Evolutionary conservation across 1,140 invertebrate species (phyloP).

Genomic region (Hydropsyche tenuis): DNA sequence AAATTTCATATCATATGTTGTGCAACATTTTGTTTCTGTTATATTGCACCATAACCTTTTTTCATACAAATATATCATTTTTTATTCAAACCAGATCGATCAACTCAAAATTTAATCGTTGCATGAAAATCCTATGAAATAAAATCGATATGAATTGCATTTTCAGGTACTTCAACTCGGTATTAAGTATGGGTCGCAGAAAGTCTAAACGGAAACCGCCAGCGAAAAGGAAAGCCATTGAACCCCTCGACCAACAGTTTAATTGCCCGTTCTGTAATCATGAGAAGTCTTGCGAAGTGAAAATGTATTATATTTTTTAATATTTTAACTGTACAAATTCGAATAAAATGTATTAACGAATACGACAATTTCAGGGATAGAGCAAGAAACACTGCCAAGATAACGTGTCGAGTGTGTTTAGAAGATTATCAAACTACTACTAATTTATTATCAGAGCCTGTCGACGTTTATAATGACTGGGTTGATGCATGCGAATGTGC

Average conservation of each 20-base stretch:
- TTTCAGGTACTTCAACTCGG: too few species aligned
- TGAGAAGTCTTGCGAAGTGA: conserved; percentile 99
- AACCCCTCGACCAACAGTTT: conserved; percentile 94
- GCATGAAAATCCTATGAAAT: too few species aligned
- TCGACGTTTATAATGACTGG: conserved; percentile 99
- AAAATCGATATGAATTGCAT: too few species aligned
- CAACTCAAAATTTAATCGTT: too few species aligned
- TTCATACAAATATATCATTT: too few species aligned
- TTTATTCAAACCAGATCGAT: too few species aligned
- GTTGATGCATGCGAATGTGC: conserved; percentile 97
- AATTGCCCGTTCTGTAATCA: conserved; percentile 99
- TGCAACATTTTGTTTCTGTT: too few species aligned
- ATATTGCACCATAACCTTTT: too few species aligned
- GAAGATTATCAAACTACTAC: conserved; percentile 98
- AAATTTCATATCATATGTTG: too few species aligned
- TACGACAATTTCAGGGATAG: conserved; percentile 84
- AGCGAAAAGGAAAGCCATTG: conserved; percentile 91
- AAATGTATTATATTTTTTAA: conserved; percentile 86
- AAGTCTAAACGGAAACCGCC: conserved; percentile 98
- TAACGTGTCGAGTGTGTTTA: conserved; percentile 92
- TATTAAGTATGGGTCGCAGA: conserved; percentile 89
- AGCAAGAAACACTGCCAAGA: conserved; percentile 87
- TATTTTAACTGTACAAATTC: too few species aligned
- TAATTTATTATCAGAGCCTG: conserved; percentile 94
- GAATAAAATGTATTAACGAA: too few species aligned